Conservation (phyloP, 1,140 invertebrate genomes). For the Aporrectodea caliginosa region DNA sequence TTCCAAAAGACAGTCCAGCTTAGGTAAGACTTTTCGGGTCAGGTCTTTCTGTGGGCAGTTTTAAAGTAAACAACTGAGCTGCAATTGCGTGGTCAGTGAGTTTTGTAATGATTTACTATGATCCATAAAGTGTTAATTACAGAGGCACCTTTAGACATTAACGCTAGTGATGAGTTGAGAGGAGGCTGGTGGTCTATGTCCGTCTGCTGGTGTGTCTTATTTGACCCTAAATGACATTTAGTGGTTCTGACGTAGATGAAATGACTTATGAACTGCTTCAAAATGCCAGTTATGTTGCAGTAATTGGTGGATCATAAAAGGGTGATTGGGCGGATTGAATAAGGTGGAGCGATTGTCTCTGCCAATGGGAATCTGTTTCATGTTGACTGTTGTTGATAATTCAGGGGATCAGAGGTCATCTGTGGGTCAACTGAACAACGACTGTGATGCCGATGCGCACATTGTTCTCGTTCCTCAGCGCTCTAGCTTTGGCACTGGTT, state of each 20-base stretch:
- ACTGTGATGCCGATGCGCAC: constrained; percentile 72
- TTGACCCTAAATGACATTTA: too few relatives aligned
- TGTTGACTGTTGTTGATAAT: constrained; percentile 56
- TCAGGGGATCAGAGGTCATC: neutral
- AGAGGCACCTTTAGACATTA: too few relatives aligned
- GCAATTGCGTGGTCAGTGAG: neutral
- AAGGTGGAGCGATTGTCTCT: too few relatives aligned
- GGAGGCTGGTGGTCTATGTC: too few relatives aligned
- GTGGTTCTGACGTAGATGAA: neutral
- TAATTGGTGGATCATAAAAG: neutral
- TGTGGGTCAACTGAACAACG: constrained; percentile 68
- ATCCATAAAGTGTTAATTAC: neutral
- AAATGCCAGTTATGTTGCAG: neutral
- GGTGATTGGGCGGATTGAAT: neutral
- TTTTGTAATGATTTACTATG: neutral
- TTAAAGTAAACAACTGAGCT: neutral
- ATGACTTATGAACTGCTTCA: neutral
- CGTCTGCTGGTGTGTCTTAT: too few relatives aligned
- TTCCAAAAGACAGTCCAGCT: constrained; percentile 30
- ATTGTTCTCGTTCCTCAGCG: constrained; percentile 78
- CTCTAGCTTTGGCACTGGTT: constrained; percentile 76
- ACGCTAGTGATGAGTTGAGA: too few relatives aligned
- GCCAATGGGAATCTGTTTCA: neutral
- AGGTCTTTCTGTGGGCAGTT: too few relatives aligned
- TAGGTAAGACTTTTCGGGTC: too few relatives aligned